Base-by-base conservation (phyloP, 1,140 invertebrate genomes). In the Bombus vancouverensis region DNA sequence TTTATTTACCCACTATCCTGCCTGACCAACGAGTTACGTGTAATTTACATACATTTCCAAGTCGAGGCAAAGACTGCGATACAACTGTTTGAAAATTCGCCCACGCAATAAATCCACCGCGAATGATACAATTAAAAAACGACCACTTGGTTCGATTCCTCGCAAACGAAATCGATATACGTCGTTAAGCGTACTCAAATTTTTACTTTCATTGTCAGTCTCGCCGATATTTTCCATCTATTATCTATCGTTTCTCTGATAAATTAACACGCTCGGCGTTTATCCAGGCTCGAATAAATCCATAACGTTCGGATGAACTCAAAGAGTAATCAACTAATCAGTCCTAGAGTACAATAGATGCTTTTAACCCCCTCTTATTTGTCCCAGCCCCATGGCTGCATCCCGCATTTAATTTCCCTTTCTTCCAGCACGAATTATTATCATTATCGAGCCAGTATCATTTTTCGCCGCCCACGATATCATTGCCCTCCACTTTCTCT, bases 381-480 rank as follows among this genome's bases (percentile, higher is more conserved):
- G 13, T 25, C 25, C 2, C 37, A 32, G 13, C 22, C 34, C 57
- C 34, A 8, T 32, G 32, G 71, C 42, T 57, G 70, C 72, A 59
- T 34, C 71, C 87, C 47, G 71, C 72, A 81, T 89, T 89, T 87
- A 84, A 89, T 89, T 86, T 89, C 87, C 87, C 87, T 88, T 89
- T 86, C 88, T 89, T 86, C 80, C 76, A 34, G 39, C 47, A 44
- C 44, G 59, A 44, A 89, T 77, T 80, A 88, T 88, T 88, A 88
- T 89, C 87, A 85, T 88, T 81, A 82, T 80, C 65, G 47, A 68
- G 47, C 74, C 68, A 47, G 62, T 89, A 89, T 89, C 88, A 82
- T 86, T 89, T 88, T 86, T 81, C 87, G 74, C 76, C 83, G 85
- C 78, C 88, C 70, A 81, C 37, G 44, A 47, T 82, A 88, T 83